A percentile compares a stretch with the other conserved stretches of the same genome.
phyloP scores from a whole-genome alignment of 2,797 vertebrate species.

The Phataginus tricuspis region DNA sequence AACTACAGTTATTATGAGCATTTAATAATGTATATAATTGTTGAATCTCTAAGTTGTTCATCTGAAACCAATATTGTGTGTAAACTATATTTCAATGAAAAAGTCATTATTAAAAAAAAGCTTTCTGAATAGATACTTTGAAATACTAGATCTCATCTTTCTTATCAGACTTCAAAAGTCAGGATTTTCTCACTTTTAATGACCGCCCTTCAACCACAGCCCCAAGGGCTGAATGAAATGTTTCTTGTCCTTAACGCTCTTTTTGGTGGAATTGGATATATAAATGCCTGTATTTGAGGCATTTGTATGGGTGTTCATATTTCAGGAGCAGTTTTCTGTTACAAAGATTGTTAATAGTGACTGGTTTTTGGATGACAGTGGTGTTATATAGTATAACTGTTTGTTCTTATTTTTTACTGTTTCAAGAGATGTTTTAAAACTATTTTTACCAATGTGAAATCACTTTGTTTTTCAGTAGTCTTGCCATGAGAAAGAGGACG shows the following conservation, averaged over 20 bases:
- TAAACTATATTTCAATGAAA: too few species aligned
- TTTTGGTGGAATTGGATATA: background rate
- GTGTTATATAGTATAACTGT: slow-evolving; percentile 15
- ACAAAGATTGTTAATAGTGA: slow-evolving; percentile 20
- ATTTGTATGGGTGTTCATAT: slow-evolving; percentile 38
- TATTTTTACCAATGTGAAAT: slow-evolving; percentile 53
- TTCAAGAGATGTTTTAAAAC: slow-evolving; percentile 41
- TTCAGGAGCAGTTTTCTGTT: slow-evolving; percentile 1
- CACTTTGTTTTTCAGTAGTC: slow-evolving; percentile 81
- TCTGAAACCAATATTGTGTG: too few species aligned
- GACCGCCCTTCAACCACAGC: background rate
- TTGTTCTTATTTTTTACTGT: slow-evolving; percentile 45
- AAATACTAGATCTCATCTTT: slow-evolving; percentile 1
- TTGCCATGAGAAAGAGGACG: slow-evolving; percentile 87
- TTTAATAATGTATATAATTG: too few species aligned
- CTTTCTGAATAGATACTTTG: slow-evolving; percentile 6
- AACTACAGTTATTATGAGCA: too few species aligned
- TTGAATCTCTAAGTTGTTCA: too few species aligned
- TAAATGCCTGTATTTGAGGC: background rate
- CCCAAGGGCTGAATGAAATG: background rate
- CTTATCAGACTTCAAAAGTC: slow-evolving; percentile 1
- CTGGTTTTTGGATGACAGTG: background rate
- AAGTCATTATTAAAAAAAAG: background rate
- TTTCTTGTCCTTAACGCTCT: slow-evolving; percentile 9
- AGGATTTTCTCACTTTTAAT: slow-evolving; percentile 6